Evolutionary conservation across 2,888 invertebrate species (phyloP).

Genomic region (Ormyrus nitidulus): DNA sequence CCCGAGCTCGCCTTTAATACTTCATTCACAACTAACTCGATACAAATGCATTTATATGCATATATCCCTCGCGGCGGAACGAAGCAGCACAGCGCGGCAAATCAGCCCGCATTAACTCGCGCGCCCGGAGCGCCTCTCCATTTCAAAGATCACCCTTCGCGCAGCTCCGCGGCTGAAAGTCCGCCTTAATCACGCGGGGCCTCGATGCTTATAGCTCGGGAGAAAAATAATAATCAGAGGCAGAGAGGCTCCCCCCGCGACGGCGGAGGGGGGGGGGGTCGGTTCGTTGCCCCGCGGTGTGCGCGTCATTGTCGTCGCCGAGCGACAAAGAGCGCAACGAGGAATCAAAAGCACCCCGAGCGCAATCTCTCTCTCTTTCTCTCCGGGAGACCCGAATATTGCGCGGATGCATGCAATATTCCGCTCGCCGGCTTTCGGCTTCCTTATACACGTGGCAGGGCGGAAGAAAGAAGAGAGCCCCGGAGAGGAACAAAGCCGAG

Average conservation of each 20-base stretch:
- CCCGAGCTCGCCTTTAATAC: too few species aligned
- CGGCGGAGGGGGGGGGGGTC: too few species aligned
- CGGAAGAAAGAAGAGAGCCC: too few species aligned
- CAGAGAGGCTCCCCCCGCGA: neutral
- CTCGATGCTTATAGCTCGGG: neutral
- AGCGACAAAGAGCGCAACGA: neutral
- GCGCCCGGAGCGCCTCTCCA: too few species aligned
- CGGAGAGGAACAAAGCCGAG: too few species aligned
- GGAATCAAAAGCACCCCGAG: neutral
- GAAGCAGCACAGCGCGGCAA: too few species aligned
- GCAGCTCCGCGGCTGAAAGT: neutral
- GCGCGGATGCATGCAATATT: neutral
- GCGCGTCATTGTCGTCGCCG: neutral
- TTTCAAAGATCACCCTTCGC: too few species aligned
- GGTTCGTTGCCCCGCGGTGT: neutral
- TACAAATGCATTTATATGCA: too few species aligned
- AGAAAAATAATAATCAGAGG: slow-evolving; percentile 20
- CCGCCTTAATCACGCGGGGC: slow-evolving; percentile 5
- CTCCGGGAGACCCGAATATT: too few species aligned
- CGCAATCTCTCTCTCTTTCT: neutral
- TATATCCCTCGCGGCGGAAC: too few species aligned
- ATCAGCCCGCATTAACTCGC: too few species aligned
- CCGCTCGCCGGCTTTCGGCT: neutral
- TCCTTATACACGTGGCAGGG: neutral
- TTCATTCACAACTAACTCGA: too few species aligned